These are phyloP conservation scores for Gryllus bimaculatus DNA, from an alignment of 1,140 invertebrate genomes.

Conservation along the genomic window DNA sequence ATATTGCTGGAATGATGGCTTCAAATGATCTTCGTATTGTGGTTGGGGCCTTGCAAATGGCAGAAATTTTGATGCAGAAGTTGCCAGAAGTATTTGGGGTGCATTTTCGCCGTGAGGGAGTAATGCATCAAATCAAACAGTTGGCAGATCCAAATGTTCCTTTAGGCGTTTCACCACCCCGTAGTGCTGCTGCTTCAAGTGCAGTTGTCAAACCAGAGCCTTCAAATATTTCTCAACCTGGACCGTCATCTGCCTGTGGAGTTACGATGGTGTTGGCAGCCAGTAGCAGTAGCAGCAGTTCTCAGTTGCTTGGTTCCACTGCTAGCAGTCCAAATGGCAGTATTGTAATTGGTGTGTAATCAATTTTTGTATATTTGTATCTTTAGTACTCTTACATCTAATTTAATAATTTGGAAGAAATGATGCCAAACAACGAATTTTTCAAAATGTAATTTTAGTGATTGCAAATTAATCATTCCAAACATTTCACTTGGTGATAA, in stretches of 20 bases:
- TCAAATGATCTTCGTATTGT: conserved; percentile 92
- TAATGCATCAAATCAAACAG: conserved; percentile 81
- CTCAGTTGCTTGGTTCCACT: background rate
- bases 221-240: conserved; percentile 10
- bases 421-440: too few species aligned
- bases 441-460: too few species aligned
- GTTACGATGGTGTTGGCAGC: background rate
- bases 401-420: background rate
- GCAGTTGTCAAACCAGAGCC: conserved; percentile 10
- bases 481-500: too few species aligned
- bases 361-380: background rate
- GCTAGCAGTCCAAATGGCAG: conserved; percentile 17
- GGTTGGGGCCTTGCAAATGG: conserved; percentile 93
- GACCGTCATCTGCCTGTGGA: conserved; percentile 14
- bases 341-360: conserved; percentile 10
- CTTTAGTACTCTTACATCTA: background rate
- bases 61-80: conserved; percentile 92
- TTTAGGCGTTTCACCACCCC: conserved; percentile 49
- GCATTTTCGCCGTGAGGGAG: conserved; percentile 91
- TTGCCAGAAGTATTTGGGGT: conserved; percentile 87
- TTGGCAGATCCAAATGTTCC: conserved; percentile 58
- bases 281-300: background rate
- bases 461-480: too few species aligned
- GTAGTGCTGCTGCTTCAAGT: conserved; percentile 26
- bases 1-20: conserved; percentile 96